These are phyloP conservation scores for Clitarchus hookeri DNA, from an alignment of 2,888 invertebrate genomes.

Conservation along the genomic window DNA sequence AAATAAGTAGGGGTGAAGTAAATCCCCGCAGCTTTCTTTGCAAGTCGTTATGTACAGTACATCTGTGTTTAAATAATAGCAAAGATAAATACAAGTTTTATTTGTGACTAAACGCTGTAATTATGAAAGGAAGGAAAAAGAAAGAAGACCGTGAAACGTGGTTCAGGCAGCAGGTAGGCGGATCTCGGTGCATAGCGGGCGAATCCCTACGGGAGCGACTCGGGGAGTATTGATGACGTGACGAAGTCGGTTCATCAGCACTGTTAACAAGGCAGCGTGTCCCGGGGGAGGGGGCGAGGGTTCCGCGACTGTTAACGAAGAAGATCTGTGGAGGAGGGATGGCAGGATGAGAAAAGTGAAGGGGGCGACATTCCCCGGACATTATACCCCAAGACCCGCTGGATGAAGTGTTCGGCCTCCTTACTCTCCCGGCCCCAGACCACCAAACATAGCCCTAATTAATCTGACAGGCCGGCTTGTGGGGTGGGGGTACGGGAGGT, in stretches of 20 bases:
- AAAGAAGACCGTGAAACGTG: too few relatives aligned
- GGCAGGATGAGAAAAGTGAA: not conserved
- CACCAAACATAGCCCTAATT: not conserved
- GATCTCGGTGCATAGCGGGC: not conserved
- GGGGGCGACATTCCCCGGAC: not conserved
- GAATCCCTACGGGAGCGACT: not conserved
- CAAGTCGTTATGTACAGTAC: too few relatives aligned
- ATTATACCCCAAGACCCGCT: not conserved
- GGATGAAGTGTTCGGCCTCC: not conserved
- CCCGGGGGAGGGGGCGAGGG: not conserved
- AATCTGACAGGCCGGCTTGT: not conserved
- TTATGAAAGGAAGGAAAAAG: too few relatives aligned
- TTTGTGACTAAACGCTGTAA: too few relatives aligned
- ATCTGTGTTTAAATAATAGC: too few relatives aligned
- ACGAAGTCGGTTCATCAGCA: constrained; percentile 14
- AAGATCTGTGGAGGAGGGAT: not conserved
- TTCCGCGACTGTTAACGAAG: not conserved
- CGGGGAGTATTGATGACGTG: not conserved
- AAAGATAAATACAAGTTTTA: too few relatives aligned
- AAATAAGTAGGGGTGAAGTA: too few relatives aligned
- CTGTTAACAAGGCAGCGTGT: not conserved
- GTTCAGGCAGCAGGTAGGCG: too few relatives aligned
- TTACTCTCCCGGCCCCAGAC: not conserved
- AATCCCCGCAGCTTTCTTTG: too few relatives aligned
- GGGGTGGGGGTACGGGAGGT: not conserved